Conservation (phyloP, 2,888 invertebrate genomes). For the Apotomis betuletana region DNA sequence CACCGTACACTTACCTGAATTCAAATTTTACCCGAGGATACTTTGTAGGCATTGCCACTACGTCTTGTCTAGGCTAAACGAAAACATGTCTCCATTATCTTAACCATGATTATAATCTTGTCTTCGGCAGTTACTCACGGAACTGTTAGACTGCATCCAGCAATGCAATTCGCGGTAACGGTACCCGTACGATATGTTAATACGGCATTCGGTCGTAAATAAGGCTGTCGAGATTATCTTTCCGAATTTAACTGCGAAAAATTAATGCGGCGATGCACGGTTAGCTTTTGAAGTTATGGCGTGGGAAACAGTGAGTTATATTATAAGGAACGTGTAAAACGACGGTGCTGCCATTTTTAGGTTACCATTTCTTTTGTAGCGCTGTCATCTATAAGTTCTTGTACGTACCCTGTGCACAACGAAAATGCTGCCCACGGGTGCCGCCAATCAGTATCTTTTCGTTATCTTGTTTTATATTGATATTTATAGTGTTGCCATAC, state of each 20-base stretch:
- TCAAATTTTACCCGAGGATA: too few species aligned
- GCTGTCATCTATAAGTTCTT: too few species aligned
- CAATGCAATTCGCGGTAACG: background rate
- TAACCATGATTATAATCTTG: background rate
- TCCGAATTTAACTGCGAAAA: constrained; percentile 5
- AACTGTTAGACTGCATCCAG: background rate
- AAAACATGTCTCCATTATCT: background rate
- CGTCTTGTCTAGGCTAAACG: background rate
- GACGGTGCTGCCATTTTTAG: too few species aligned
- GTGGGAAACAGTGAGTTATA: constrained; percentile 9
- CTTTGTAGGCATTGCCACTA: too few species aligned
- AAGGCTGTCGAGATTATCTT: constrained; percentile 21
- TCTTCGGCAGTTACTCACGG: background rate
- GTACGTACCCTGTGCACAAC: too few species aligned
- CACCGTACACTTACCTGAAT: too few species aligned
- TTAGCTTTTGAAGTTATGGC: constrained; percentile 4
- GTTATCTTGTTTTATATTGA: too few species aligned
- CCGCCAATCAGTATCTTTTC: too few species aligned
- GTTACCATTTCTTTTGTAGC: too few species aligned
- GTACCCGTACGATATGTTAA: background rate
- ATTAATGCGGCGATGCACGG: constrained; percentile 12
- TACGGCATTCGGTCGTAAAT: constrained; percentile 7
- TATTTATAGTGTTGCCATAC: too few species aligned
- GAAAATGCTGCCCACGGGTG: too few species aligned
- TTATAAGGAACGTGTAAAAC: too few species aligned